Evolutionary conservation across 2,888 invertebrate genomes (phyloP).

Genomic region (Lucinisca nassula): DNA sequence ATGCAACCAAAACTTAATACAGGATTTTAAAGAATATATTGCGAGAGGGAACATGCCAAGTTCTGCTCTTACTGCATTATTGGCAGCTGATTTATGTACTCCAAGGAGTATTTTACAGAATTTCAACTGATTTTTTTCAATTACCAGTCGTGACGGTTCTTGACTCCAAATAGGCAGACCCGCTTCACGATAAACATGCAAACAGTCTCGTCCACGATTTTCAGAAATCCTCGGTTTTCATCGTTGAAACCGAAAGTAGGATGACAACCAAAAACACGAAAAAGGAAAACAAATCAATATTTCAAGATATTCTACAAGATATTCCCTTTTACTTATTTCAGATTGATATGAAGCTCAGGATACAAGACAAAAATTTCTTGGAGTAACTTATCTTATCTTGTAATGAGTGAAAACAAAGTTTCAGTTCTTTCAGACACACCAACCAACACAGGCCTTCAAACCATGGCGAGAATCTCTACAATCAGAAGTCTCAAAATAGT

Average conservation of each 20-base stretch:
- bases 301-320: background rate
- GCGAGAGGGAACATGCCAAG: no score
- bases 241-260: background rate
- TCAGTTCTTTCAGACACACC: background rate
- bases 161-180: no score
- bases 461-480: constrained; percentile 32
- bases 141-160: no score
- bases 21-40: no score
- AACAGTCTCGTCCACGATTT: background rate
- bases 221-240: background rate
- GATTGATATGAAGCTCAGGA: background rate
- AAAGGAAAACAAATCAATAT: background rate
- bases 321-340: background rate
- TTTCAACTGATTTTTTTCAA: no score
- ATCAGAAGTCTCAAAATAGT: constrained; percentile 51
- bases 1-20: no score
- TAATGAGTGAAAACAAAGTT: background rate
- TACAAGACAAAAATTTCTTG: background rate
- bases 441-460: background rate
- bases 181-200: background rate
- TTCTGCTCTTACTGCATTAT: no score
- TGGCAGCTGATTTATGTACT: no score
- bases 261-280: background rate
- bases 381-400: background rate
- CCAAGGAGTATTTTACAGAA: no score